Conservation (phyloP, 2,113 vertebrate genomes). For the Hoplias malabaricus region DNA sequence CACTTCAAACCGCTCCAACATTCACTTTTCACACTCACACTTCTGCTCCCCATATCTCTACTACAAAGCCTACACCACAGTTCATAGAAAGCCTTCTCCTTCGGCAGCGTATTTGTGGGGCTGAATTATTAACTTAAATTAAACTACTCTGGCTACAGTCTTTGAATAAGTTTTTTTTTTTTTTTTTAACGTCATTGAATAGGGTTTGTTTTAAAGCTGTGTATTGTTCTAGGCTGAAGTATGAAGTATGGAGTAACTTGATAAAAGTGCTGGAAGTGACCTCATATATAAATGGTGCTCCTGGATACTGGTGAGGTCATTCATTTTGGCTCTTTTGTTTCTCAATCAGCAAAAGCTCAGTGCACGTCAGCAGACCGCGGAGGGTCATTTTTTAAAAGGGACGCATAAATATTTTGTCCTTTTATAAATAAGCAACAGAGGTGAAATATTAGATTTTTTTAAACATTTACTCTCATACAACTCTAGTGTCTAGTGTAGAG, state of each 20-base stretch:
- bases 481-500: background rate
- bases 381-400: background rate
- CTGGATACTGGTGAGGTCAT: background rate
- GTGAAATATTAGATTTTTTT: background rate
- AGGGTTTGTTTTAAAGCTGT: background rate
- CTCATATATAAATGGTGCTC: background rate
- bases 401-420: background rate
- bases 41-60: slow-evolving; percentile 6
- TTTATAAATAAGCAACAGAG: background rate
- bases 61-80: slow-evolving; percentile 36
- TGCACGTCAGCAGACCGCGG: background rate
- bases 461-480: background rate
- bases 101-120: slow-evolving; percentile 9
- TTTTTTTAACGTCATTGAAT: background rate
- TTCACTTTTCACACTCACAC: slow-evolving; percentile 11
- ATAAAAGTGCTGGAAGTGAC: slow-evolving; percentile 1
- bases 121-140: slow-evolving; percentile 26
- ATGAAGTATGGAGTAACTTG: background rate
- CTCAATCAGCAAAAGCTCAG: background rate
- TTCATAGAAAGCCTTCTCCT: background rate
- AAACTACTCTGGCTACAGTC: background rate
- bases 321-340: background rate
- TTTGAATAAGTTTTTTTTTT: background rate
- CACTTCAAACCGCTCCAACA: slow-evolving; percentile 15
- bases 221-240: background rate